Evolutionary conservation across 2,888 invertebrate genomes (phyloP).

Genomic region (Argyresthia albistria): DNA sequence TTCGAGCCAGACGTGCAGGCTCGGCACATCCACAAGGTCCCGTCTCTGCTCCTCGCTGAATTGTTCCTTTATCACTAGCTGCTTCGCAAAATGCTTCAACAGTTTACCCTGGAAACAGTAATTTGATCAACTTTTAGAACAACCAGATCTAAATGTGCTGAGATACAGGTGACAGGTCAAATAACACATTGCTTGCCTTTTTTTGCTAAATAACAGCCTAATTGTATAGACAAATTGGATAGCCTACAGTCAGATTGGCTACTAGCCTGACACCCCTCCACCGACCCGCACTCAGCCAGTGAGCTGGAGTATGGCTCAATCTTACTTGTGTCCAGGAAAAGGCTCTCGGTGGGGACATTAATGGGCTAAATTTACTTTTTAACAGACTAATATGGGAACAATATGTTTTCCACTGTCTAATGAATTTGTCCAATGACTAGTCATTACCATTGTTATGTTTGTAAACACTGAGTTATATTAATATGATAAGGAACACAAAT

Average conservation of each 20-base stretch:
- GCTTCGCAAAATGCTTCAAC: slow-evolving; percentile 92
- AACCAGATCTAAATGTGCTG: too few species aligned
- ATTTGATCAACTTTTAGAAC: neutral
- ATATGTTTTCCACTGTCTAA: neutral
- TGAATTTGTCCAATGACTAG: neutral
- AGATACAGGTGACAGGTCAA: too few species aligned
- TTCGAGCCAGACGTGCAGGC: slow-evolving; percentile 90
- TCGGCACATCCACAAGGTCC: slow-evolving; percentile 82
- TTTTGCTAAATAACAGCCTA: neutral
- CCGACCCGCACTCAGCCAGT: too few species aligned
- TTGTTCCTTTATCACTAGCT: slow-evolving; percentile 89
- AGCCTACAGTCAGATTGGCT: too few species aligned
- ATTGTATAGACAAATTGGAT: neutral
- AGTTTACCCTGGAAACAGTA: slow-evolving; percentile 84
- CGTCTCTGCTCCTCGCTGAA: slow-evolving; percentile 76
- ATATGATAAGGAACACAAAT: neutral
- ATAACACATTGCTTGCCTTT: too few species aligned
- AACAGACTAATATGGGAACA: too few species aligned
- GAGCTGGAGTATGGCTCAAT: too few species aligned
- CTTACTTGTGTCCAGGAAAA: too few species aligned
- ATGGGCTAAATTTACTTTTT: too few species aligned
- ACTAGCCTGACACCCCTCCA: too few species aligned
- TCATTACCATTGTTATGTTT: neutral
- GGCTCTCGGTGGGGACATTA: too few species aligned
- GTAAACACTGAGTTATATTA: too few species aligned